Evolutionary conservation across 2,797 vertebrate species (phyloP).

Genomic region (Falco naumanni): DNA sequence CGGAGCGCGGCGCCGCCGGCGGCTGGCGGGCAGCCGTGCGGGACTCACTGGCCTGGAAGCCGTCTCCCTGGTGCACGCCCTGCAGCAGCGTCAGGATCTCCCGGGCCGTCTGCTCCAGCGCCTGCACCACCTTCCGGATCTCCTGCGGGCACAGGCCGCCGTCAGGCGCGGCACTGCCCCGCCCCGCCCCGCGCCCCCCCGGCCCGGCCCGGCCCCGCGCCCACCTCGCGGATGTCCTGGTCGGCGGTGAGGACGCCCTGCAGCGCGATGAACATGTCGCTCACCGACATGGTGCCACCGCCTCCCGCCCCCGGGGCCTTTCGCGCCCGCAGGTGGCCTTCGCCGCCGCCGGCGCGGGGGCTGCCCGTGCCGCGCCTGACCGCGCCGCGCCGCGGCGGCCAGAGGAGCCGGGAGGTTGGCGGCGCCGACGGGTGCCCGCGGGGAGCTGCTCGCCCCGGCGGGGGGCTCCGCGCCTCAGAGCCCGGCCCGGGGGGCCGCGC

Average conservation of each 20-base stretch:
- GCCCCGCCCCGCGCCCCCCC: background rate
- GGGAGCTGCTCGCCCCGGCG: background rate
- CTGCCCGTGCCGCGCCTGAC: background rate
- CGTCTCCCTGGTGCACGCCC: slow-evolving; percentile 93
- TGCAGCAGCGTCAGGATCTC: slow-evolving; percentile 95
- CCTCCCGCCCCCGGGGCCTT: background rate
- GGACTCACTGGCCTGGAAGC: slow-evolving; percentile 94
- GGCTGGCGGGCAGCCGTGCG: background rate
- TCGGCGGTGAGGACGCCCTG: slow-evolving; percentile 91
- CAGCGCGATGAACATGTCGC: slow-evolving; percentile 91
- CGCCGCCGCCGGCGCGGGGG: background rate
- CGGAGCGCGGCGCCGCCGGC: background rate
- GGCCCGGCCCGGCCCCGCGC: background rate
- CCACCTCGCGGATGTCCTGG: slow-evolving; percentile 94
- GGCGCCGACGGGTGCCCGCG: background rate
- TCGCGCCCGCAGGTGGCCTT: background rate
- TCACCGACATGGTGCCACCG: slow-evolving; percentile 87
- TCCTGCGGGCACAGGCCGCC: slow-evolving; percentile 79
- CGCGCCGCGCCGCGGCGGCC: background rate
- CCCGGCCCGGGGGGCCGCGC: no score
- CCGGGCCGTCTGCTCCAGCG: slow-evolving; percentile 92
- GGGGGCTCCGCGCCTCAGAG: no score
- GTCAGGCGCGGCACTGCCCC: background rate
- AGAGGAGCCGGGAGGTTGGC: background rate
- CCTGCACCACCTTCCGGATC: slow-evolving; percentile 94